Base-by-base conservation (phyloP, 2,888 invertebrate species). In the Chrysina gloriosa region DNA sequence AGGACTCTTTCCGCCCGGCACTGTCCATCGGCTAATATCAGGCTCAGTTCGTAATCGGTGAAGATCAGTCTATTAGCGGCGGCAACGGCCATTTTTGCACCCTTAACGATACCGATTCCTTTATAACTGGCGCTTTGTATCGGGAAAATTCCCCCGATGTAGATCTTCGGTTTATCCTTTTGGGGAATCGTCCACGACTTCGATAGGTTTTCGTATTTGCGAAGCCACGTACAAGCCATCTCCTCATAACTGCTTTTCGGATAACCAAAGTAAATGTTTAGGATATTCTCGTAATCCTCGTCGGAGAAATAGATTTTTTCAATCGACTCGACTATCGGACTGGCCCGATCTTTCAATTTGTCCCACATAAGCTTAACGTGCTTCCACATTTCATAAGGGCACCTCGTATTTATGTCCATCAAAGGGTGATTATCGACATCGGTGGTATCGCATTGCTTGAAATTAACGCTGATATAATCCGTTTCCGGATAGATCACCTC, bases 1-100 rank as follows among this genome's bases (percentile, higher is more conserved):
- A 93, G 89, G 0, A 92, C 93, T 72, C 87, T 85, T 77, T 93
- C 92, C 0, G 92, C 84, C 66, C 87, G 86, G 78, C 93, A 94
- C 72, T 89, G 86, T 0, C 92, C 92, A 76, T 93, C 88, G 48
- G 85, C 84, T 0, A 84, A 83, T 6, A 86, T 73, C 67, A 93
- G 76, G 39, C 84, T 80, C 14, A 94, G 77, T 9, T 86, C 81
- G 77, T 90, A 90, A 72, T 90, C 87, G 0, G 84, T 80, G 25
- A 93, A 80, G 6, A 92, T 79, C 0, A 83, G 81, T 0, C 78
- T 75, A 76, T 91, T 88, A 0, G 71, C 69, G 1, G 89, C 87
- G 0, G 84, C 80, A 9, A 85, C 83, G 0, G 93, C 93, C 85
- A 90, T 85, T 52, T 79, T 75, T 0, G 90, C 90, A 14, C 89